Evolutionary conservation across 2,888 invertebrate species (phyloP).

Genomic region (Chaetogeoica ovagalla): DNA sequence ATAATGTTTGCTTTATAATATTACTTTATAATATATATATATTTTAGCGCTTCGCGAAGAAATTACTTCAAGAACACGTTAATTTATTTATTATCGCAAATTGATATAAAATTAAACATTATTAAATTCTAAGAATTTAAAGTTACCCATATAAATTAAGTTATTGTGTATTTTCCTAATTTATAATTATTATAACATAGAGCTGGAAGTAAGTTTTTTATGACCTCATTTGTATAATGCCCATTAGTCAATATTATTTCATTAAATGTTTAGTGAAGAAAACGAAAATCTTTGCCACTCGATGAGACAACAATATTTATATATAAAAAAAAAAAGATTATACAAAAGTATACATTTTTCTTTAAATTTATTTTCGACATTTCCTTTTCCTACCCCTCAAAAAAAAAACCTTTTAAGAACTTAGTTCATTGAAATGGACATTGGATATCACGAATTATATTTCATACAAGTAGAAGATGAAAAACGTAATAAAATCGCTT

Average conservation of each 20-base stretch:
- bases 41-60: too few relatives aligned
- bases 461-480: constrained; percentile 12
- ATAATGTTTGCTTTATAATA: too few relatives aligned
- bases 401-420: constrained; percentile 6
- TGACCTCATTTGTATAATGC: neutral
- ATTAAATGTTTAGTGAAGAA: neutral
- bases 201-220: neutral
- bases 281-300: neutral
- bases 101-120: too few relatives aligned
- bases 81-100: too few relatives aligned
- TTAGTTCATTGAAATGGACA: neutral
- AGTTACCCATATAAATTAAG: too few relatives aligned
- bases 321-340: neutral
- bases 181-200: neutral
- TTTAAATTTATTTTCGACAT: neutral
- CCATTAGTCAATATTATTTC: neutral
- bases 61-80: too few relatives aligned
- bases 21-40: too few relatives aligned
- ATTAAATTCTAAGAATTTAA: too few relatives aligned
- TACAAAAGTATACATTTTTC: neutral
- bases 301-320: neutral
- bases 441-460: neutral
- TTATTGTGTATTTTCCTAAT: neutral
- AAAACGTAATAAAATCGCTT: constrained; percentile 11
- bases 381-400: neutral